Base-by-base conservation (phyloP, 2,888 invertebrate species). In the Conchocele bisecta region DNA sequence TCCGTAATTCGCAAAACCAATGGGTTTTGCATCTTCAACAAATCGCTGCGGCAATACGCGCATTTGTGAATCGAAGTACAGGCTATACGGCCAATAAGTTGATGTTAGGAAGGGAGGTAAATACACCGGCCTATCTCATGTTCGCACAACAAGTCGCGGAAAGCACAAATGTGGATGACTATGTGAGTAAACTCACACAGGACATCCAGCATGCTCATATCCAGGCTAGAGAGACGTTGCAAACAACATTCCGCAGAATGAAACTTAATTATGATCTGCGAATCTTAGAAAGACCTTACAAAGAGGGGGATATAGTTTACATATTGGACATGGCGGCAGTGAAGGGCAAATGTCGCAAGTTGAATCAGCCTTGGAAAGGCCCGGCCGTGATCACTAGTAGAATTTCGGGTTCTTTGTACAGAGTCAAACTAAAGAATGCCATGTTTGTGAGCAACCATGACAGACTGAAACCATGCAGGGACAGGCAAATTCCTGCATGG, bases 21-120 rank as follows among this genome's bases (percentile, higher is more conserved):
- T 50, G 65, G 48, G 64, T 41, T 31, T 0, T 17, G 13, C 22
- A 65, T 24, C 1, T 65, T 0, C 50, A 41, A 20, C 65, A 65
- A 28, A 57, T 65, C 7, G 65, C 65, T 13, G 41, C 29, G 5
- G 65, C 57, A 1, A 7, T 58, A 1, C 13, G 65, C 11, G 37
- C 48, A 4, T 26, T 56, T 0, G 56, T 64, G 1, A 60, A 60
- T 20, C 4, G 60, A 24, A 60, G 50, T 7, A 60, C 60, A 0
- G 72, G 65, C 0, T 81, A 71, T 29, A 44, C 79, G n/a, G 69
- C 79, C 31, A 81, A 82, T 28, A 58, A 56, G 11, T 35, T 80
- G 17, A 75, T 80, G 6, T 57, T 76, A 41, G 80, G 76, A 7
- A 48, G 51, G 9, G 54, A 61, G 41, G 60, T 75, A 13, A 48